A percentile compares a stretch with the other conserved stretches of the same genome.
Evolutionary conservation across 2,888 invertebrate genomes (phyloP).

Genomic region (Neoitamus cyanurus): DNA sequence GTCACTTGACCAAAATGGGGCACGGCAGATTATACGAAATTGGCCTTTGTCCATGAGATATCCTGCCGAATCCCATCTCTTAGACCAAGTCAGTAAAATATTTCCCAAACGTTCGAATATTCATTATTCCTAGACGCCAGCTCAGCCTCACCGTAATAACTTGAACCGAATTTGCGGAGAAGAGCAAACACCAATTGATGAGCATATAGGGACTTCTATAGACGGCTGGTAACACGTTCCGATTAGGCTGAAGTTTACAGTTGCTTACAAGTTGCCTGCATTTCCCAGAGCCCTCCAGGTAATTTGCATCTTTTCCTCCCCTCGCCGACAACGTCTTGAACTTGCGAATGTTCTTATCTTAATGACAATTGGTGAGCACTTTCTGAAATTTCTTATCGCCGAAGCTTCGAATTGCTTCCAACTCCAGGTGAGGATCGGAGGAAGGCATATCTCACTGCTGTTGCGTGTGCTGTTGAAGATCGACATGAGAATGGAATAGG

Average conservation of each 20-base stretch:
- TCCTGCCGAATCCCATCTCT: not conserved
- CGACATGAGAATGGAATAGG: not conserved
- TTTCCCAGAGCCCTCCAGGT: not conserved
- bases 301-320: not conserved
- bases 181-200: not conserved
- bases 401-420: not conserved
- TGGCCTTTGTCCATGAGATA: not conserved
- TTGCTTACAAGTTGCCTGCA: not conserved
- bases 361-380: not conserved
- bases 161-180: not conserved
- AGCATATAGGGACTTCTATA: not conserved
- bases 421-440: not conserved
- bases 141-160: not conserved
- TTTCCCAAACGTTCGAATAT: not conserved
- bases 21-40: not conserved
- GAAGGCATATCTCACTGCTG: not conserved
- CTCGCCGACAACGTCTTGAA: not conserved
- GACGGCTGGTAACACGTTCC: not conserved
- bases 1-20: not conserved
- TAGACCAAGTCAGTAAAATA: not conserved
- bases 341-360: not conserved
- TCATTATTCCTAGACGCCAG: not conserved
- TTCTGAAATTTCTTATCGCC: not conserved
- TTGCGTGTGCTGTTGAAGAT: not conserved
- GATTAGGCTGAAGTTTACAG: not conserved